phyloP scores from a whole-genome alignment of 2,797 vertebrate genomes.

The Intellagama lesueurii region DNA sequence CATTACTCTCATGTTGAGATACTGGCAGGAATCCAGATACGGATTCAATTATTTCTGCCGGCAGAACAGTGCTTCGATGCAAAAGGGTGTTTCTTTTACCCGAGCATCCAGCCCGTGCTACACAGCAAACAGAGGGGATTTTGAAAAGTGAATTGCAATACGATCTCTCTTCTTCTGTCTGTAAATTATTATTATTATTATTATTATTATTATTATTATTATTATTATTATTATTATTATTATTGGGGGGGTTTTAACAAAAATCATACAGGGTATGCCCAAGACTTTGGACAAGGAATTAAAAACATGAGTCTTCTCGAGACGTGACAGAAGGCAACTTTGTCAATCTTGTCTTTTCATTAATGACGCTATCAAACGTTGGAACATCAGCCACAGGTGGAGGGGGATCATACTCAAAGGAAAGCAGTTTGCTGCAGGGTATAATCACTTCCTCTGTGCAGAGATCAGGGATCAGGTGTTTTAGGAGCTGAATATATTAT shows the following conservation, averaged over 20 bases:
- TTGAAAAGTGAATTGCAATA: too few species aligned
- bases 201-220: too few species aligned
- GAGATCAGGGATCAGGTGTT: background rate
- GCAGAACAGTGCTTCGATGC: too few species aligned
- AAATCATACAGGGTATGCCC: background rate
- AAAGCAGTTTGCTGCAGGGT: background rate
- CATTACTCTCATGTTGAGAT: too few species aligned
- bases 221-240: too few species aligned
- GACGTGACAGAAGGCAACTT: constrained; percentile 23
- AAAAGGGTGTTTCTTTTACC: too few species aligned
- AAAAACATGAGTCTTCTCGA: constrained; percentile 38
- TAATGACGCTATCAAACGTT: constrained; percentile 36
- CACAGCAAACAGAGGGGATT: too few species aligned
- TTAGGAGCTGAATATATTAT: background rate
- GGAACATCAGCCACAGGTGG: constrained; percentile 2
- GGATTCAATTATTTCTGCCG: too few species aligned
- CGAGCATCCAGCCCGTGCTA: too few species aligned
- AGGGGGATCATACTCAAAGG: background rate
- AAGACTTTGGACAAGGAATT: background rate
- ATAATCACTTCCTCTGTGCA: rapidly evolving
- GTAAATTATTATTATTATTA: too few species aligned
- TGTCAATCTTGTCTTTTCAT: constrained; percentile 46
- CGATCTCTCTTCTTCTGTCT: too few species aligned
- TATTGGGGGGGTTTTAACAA: background rate
- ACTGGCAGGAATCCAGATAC: too few species aligned